Evolutionary conservation across 1,140 invertebrate species (phyloP).

Genomic region (Brachionus rotundiformis): DNA sequence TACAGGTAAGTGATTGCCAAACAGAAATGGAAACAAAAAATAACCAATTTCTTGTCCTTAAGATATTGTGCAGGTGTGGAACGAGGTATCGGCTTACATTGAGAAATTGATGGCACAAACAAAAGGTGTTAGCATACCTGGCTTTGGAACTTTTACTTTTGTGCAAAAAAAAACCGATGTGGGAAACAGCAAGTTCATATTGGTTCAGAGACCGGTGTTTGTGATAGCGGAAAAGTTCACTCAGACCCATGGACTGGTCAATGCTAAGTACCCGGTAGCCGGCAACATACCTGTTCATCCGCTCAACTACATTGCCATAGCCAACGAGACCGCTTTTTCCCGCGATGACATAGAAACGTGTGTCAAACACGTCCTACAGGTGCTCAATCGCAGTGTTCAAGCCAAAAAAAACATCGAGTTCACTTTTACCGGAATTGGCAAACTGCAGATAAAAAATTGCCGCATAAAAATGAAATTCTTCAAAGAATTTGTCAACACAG

Average conservation of each 20-base stretch:
- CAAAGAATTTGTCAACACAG: conserved; percentile 62
- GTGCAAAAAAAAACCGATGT: conserved; percentile 62
- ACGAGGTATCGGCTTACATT: conserved; percentile 60
- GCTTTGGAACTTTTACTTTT: conserved; percentile 62
- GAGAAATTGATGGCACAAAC: conserved; percentile 62
- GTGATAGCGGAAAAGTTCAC: conserved; percentile 63
- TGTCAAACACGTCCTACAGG: conserved; percentile 60
- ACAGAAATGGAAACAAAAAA: background rate
- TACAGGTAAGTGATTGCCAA: background rate
- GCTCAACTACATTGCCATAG: conserved; percentile 61
- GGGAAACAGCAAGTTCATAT: conserved; percentile 62
- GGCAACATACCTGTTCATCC: conserved; percentile 61
- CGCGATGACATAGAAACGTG: conserved; percentile 62
- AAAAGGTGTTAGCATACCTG: conserved; percentile 61
- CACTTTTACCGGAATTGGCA: conserved; percentile 60
- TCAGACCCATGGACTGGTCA: conserved; percentile 60
- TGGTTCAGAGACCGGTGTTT: conserved; percentile 63
- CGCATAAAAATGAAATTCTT: conserved; percentile 64
- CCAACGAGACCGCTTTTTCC: conserved; percentile 61
- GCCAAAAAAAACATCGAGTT: conserved; percentile 61
- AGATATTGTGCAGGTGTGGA: conserved; percentile 63
- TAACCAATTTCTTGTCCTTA: background rate
- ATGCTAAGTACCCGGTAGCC: conserved; percentile 59
- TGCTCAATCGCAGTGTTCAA: conserved; percentile 57
- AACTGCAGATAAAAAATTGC: conserved; percentile 59